Evolutionary conservation across 2,113 vertebrate species (phyloP), one percentile per base, ranked within the genome.

Genomic region (Poicephalus gulielmi): DNA sequence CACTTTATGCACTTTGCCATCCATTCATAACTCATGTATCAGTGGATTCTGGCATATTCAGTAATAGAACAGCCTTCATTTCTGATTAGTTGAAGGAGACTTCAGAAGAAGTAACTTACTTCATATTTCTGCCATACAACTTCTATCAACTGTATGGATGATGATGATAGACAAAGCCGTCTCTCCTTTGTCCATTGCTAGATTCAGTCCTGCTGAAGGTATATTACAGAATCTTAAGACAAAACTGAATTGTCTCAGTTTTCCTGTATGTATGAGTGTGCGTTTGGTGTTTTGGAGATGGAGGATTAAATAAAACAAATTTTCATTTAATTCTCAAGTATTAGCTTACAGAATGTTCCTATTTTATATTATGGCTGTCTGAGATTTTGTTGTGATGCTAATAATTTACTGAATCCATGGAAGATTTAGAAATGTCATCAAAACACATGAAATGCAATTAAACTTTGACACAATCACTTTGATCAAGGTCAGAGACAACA

Each of bases 401-500:
- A 78, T 73, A 90, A 81, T 87, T 81, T 83, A 91, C 59, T 89
- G 66, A 93, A 78, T 76, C 6, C 24, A 57, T 84, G 41, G 92
- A 92, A 83, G 6, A 91, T 92, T 97, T 85, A 95, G 66, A 88
- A 55, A 73, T 90, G 68, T 82, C 88, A 89, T n/a, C 24, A 57
- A 91, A 86, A 63, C 41, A 77, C 52, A 33, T 71, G 79, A 94
- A 97, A 88, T 35, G 39, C 20, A 92, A 90, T 96, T 94, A 94
- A 96, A 92, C 76, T 90, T 95, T 85, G 74, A 90, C 87, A 92
- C 37, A 90, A 87, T 66, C 13, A 33, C 59, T 94, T 95, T 91
- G 78, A 89, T 95, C 87, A 93, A 96, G 91, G 92, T 97, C 92
- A 93, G 73, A 91, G 77, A 94, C 59, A 89, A 92, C 80, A 75